These are phyloP conservation scores for Ambastaia sidthimunki DNA, from an alignment of 2,797 vertebrate species.

Conservation along the genomic window DNA sequence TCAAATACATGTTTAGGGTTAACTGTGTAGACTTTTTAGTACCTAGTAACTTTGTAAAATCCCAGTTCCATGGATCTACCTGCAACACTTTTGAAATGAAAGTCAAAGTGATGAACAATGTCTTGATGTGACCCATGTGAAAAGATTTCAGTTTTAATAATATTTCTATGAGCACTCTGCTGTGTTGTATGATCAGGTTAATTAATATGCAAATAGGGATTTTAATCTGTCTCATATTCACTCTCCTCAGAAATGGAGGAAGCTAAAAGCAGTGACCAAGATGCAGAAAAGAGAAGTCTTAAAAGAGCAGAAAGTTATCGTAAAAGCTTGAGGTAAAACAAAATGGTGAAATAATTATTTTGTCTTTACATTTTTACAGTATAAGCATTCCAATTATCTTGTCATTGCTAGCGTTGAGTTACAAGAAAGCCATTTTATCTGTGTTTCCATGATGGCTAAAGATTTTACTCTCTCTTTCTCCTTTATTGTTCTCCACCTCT, in stretches of 20 bases:
- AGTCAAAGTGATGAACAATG: not conserved
- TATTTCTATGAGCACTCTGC: not conserved
- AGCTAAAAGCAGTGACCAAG: constrained; percentile 25
- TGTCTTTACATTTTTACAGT: not conserved
- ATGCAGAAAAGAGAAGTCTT: constrained; percentile 70
- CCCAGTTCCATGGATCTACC: too few relatives aligned
- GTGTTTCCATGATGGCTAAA: too few relatives aligned
- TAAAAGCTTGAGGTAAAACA: constrained; percentile 86
- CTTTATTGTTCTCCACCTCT: too few relatives aligned
- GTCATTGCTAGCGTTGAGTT: too few relatives aligned
- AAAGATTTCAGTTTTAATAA: not conserved
- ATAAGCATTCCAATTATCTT: too few relatives aligned
- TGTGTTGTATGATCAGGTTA: not conserved
- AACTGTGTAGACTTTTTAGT: too few relatives aligned
- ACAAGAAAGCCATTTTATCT: too few relatives aligned
- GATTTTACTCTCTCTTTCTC: too few relatives aligned
- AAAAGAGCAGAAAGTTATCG: constrained; percentile 87
- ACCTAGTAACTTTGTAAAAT: too few relatives aligned
- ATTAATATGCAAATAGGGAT: not conserved
- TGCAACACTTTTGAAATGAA: not conserved
- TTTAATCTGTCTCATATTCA: not conserved
- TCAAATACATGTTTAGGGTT: too few relatives aligned
- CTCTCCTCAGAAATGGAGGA: constrained; percentile 65
- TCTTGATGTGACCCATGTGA: not conserved
- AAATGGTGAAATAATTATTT: not conserved